Conservation (phyloP, 1,140 invertebrate genomes). For the Gonatopus flavifemur region DNA sequence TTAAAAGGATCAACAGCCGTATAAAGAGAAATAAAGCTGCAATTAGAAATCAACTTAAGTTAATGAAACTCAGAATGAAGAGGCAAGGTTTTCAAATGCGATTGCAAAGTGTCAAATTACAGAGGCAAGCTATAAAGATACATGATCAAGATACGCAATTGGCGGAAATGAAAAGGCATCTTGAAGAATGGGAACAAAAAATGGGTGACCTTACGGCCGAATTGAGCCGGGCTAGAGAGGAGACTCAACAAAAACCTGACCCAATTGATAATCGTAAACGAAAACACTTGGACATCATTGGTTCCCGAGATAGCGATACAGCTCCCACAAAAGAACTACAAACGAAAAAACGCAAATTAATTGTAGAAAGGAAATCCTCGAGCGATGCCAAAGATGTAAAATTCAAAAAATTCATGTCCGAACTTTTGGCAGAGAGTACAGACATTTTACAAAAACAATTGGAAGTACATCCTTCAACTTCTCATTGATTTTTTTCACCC, state of each 20-base stretch:
- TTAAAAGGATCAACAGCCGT: slow-evolving; percentile 48
- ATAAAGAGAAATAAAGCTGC: slow-evolving; percentile 49
- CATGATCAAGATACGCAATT: slow-evolving; percentile 57
- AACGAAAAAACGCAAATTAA: slow-evolving; percentile 53
- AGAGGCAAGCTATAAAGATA: slow-evolving; percentile 57
- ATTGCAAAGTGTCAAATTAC: slow-evolving; percentile 55
- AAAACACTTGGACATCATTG: slow-evolving; percentile 42
- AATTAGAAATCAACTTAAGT: slow-evolving; percentile 40
- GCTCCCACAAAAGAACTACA: slow-evolving; percentile 42
- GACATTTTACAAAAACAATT: no score
- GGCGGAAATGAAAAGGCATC: slow-evolving; percentile 59
- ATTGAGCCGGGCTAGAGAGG: slow-evolving; percentile 56
- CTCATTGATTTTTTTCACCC: slow-evolving; percentile 17
- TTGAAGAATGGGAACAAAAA: slow-evolving; percentile 63
- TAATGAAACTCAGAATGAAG: slow-evolving; percentile 49
- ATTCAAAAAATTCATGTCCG: slow-evolving; percentile 54
- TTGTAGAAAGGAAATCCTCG: slow-evolving; percentile 49
- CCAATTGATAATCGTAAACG: slow-evolving; percentile 43
- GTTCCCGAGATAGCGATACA: slow-evolving; percentile 23
- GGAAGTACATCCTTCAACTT: slow-evolving; percentile 20
- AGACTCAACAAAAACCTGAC: slow-evolving; percentile 41
- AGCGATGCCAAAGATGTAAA: slow-evolving; percentile 48
- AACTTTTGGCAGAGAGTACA: slow-evolving; percentile 31
- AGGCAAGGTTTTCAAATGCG: slow-evolving; percentile 48
- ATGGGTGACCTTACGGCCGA: slow-evolving; percentile 59